Conservation (phyloP, 2,888 invertebrate genomes). For the Drosophila pegasa region DNA sequence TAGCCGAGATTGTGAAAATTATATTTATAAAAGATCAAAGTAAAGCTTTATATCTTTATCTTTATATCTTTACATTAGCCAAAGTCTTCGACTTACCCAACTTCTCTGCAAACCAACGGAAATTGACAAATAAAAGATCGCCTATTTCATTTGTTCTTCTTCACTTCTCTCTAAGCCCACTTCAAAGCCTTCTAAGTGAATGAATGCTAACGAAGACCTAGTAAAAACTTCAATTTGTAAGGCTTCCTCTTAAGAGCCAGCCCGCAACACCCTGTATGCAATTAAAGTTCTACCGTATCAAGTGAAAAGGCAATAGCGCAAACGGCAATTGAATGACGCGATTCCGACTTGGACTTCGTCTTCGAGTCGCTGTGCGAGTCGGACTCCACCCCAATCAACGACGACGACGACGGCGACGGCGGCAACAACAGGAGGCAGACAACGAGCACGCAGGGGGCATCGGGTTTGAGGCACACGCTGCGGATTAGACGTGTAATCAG, state of each 20-base stretch:
- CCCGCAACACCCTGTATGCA: constrained; percentile 56
- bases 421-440: constrained; percentile 1
- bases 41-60: no score
- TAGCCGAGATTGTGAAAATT: no score
- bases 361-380: not conserved
- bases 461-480: constrained; percentile 68
- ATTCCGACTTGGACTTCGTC: constrained; percentile 14
- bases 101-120: not conserved
- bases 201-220: constrained; percentile 14
- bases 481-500: constrained; percentile 80
- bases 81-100: no score
- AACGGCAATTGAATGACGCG: constrained; percentile 70
- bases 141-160: no score
- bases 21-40: no score
- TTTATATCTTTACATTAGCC: no score
- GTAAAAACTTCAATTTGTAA: not conserved
- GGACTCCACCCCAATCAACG: constrained; percentile 32
- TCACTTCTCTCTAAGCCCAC: not conserved
- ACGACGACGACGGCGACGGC: constrained; percentile 2
- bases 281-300: constrained; percentile 57
- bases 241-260: constrained; percentile 19
- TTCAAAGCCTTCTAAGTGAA: not conserved
- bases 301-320: constrained; percentile 65
- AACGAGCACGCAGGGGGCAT: constrained; percentile 16
- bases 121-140: not conserved